Evolutionary conservation across 2,888 invertebrate species (phyloP).

Genomic region (Cephus pygmeus): DNA sequence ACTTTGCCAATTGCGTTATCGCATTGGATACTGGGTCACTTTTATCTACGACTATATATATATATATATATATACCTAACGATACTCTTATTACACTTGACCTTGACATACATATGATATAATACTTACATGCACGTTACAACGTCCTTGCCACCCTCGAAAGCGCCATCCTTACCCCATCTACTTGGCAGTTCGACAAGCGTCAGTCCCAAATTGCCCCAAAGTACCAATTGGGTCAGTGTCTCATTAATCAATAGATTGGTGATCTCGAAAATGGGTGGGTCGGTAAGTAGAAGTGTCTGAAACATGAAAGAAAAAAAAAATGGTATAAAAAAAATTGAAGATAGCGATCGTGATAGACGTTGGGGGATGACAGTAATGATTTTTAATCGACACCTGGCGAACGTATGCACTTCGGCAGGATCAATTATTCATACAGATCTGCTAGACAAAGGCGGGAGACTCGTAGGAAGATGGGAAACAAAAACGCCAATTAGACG

Average conservation of each 20-base stretch:
- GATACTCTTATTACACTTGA: not conserved
- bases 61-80: not conserved
- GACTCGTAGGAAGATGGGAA: slow-evolving; percentile 10
- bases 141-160: slow-evolving; percentile 75
- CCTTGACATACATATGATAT: not conserved
- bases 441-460: not conserved
- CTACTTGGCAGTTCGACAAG: slow-evolving; percentile 78
- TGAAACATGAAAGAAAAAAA: slow-evolving; percentile 63
- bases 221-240: slow-evolving; percentile 76
- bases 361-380: not conserved
- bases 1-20: slow-evolving; percentile 18
- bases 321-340: not conserved
- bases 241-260: slow-evolving; percentile 74
- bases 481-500: slow-evolving; percentile 24
- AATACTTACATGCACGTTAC: slow-evolving; percentile 78
- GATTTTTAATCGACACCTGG: slow-evolving; percentile 13
- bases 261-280: slow-evolving; percentile 78
- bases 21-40: not conserved
- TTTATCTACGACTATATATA: not conserved
- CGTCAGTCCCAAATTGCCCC: slow-evolving; percentile 77
- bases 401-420: slow-evolving; percentile 16
- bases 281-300: slow-evolving; percentile 76
- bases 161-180: slow-evolving; percentile 77
- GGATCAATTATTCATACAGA: slow-evolving; percentile 15
- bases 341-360: not conserved